A percentile compares a stretch with the other conserved stretches of the same genome.
Evolutionary conservation across 2,888 invertebrate species (phyloP).

Genomic region (Andricus quercusramuli): DNA sequence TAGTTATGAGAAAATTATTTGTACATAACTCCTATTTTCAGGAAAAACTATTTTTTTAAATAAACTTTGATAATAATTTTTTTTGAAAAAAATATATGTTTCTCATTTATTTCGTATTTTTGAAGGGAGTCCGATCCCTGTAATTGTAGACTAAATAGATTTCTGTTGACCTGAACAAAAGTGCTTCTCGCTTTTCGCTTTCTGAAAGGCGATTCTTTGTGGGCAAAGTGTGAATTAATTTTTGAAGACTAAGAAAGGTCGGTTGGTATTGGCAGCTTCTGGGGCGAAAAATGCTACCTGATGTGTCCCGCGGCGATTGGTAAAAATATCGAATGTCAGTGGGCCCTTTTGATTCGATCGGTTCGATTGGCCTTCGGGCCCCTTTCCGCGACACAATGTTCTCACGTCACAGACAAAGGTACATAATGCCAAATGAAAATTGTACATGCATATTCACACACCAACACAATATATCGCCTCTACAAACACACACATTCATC

Average conservation of each 20-base stretch:
- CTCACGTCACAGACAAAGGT: conserved; percentile 73
- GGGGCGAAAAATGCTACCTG: conserved; percentile 40
- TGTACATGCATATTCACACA: conserved; percentile 51
- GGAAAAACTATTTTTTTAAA: too few relatives aligned
- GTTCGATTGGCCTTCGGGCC: conserved; percentile 68
- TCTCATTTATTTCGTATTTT: too few relatives aligned
- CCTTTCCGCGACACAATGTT: conserved; percentile 68
- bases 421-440: conserved; percentile 63
- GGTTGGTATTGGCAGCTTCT: conserved; percentile 6
- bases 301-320: conserved; percentile 56
- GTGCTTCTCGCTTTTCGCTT: neutral
- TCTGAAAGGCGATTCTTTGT: neutral
- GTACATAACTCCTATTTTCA: too few relatives aligned
- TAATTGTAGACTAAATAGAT: too few relatives aligned
- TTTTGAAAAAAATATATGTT: too few relatives aligned
- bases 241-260: conserved; percentile 37
- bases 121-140: too few relatives aligned
- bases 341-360: conserved; percentile 62
- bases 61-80: too few relatives aligned
- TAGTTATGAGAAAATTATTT: too few relatives aligned
- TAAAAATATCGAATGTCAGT: conserved; percentile 60
- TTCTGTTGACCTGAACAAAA: too few relatives aligned
- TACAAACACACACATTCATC: neutral
- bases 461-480: neutral
- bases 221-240: conserved; percentile 38